Percentiles rank a stretch among this genome's conserved stretches.
Conservation (phyloP, 2,797 vertebrate genomes). For the Serranus cabrilla region DNA sequence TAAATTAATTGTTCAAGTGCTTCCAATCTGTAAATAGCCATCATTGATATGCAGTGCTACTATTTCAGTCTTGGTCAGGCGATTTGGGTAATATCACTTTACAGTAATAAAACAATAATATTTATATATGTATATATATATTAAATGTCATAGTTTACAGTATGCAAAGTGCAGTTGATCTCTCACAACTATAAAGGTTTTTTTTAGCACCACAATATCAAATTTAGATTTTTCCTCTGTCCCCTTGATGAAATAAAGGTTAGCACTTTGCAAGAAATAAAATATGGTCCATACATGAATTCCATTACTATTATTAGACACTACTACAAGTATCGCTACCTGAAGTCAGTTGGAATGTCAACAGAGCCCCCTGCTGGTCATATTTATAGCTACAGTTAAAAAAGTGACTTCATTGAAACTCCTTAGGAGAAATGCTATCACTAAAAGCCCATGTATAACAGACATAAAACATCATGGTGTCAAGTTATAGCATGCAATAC, state of each 20-base stretch:
- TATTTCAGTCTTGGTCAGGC: conserved; percentile 26
- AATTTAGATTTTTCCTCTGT: conserved; percentile 10
- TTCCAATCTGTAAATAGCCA: conserved; percentile 2
- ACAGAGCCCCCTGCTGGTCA: conserved; percentile 69
- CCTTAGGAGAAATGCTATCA: conserved; percentile 44
- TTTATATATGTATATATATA: too few relatives aligned
- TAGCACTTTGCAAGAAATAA: conserved; percentile 6
- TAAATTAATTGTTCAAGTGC: conserved; percentile 46
- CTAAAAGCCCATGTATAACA: conserved; percentile 22
- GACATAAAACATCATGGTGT: conserved; percentile 26
- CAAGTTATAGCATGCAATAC: conserved; percentile 27
- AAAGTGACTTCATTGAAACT: conserved; percentile 19
- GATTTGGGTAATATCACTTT: conserved; percentile 7
- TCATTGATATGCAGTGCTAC: neutral
- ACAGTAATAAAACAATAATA: conserved; percentile 10
- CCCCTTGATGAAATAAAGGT: conserved; percentile 8
- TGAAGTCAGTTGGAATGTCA: conserved; percentile 43
- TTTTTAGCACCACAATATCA: conserved; percentile 38
- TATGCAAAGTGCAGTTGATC: conserved; percentile 49
- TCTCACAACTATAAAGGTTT: neutral
- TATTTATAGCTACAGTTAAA: conserved; percentile 32
- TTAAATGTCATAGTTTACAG: conserved; percentile 24
- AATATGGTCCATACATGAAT: neutral
- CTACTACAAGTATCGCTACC: conserved; percentile 12
- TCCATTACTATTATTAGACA: conserved; percentile 17